phyloP scores from a whole-genome alignment of 2,888 invertebrate species.

The Ornithoptera priamus region DNA sequence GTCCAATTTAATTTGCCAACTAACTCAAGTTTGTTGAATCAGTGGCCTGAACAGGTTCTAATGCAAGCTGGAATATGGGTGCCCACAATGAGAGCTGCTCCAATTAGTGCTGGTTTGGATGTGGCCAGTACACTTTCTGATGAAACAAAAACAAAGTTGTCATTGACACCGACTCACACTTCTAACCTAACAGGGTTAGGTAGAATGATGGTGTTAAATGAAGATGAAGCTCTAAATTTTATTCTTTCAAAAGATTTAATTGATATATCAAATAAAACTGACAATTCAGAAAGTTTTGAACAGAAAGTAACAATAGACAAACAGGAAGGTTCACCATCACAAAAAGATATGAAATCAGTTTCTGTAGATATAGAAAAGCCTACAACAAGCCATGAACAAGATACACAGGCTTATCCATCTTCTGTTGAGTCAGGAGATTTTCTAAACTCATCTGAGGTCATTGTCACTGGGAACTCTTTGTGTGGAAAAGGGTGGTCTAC shows the following conservation, averaged over 20 bases:
- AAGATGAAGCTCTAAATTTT: conserved; percentile 86
- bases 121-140: conserved; percentile 83
- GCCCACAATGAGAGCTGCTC: conserved; percentile 87
- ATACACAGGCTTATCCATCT: conserved; percentile 51
- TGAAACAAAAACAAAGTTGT: conserved; percentile 66
- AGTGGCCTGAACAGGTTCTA: conserved; percentile 92
- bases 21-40: conserved; percentile 92
- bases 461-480: conserved; percentile 83
- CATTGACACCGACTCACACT: conserved; percentile 58
- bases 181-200: conserved; percentile 67
- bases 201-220: conserved; percentile 78
- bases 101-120: conserved; percentile 88
- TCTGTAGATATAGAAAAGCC: conserved; percentile 52
- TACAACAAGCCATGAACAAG: conserved; percentile 55
- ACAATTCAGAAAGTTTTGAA: conserved; percentile 36
- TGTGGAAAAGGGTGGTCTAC: conserved; percentile 83
- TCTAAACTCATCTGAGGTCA: conserved; percentile 53
- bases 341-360: conserved; percentile 32
- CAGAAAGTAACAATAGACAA: conserved; percentile 35
- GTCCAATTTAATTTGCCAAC: conserved; percentile 87
- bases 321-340: conserved; percentile 13
- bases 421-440: conserved; percentile 62
- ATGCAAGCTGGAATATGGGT: conserved; percentile 92
- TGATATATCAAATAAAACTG: conserved; percentile 43
- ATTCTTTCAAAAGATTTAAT: conserved; percentile 79